Conservation (phyloP, 1,140 invertebrate genomes). For the Drosophila parvula region DNA sequence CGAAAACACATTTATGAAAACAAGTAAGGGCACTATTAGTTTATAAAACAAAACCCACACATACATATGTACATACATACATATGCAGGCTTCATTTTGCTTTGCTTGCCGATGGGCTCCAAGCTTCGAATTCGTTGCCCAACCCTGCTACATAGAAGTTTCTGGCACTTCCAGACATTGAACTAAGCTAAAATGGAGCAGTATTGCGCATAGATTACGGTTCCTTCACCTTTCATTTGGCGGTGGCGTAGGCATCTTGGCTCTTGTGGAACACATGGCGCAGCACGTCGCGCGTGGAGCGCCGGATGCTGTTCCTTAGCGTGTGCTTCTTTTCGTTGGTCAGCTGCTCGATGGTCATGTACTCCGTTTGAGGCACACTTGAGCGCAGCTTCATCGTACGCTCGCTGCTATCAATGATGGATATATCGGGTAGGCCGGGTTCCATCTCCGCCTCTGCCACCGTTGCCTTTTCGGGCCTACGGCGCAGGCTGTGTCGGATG, state of each 20-base stretch:
- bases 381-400: constrained; percentile 75
- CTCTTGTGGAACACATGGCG: constrained; percentile 82
- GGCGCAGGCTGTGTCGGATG: constrained; percentile 76
- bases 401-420: constrained; percentile 76
- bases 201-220: not conserved
- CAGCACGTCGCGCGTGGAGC: constrained; percentile 74
- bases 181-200: not conserved
- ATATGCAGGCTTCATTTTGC: too few species aligned
- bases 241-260: constrained; percentile 69
- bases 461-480: constrained; percentile 56
- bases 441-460: constrained; percentile 7
- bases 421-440: constrained; percentile 52
- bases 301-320: constrained; percentile 75
- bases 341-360: constrained; percentile 72
- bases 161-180: not conserved
- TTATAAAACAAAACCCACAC: too few species aligned
- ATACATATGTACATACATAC: too few species aligned
- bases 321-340: constrained; percentile 74
- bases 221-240: constrained; percentile 42
- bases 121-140: too few species aligned
- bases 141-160: not conserved
- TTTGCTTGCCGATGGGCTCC: too few species aligned
- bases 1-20: too few species aligned
- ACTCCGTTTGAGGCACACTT: constrained; percentile 57
- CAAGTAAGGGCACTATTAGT: too few species aligned